A percentile compares a stretch with the other conserved stretches of the same genome.
phyloP scores from a whole-genome alignment of 2,888 invertebrate genomes.

The Archaeoteleia sp. region DNA sequence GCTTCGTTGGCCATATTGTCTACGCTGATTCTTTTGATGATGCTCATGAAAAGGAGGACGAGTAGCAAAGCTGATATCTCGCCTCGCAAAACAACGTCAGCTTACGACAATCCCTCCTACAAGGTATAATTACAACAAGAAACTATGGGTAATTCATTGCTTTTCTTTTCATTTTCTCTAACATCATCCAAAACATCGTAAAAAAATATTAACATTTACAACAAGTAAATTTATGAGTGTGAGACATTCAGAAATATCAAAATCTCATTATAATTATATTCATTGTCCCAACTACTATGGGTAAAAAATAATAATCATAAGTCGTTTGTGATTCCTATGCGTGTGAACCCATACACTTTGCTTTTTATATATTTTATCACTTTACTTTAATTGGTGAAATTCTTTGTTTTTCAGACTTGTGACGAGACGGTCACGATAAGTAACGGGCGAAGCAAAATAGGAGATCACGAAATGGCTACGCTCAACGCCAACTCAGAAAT shows the following conservation, averaged over 20 bases:
- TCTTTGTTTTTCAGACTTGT: conserved; percentile 69
- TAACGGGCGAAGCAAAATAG: conserved; percentile 65
- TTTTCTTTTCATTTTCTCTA: conserved; percentile 50
- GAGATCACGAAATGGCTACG: conserved; percentile 69
- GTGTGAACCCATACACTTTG: too few relatives aligned
- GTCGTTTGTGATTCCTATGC: too few relatives aligned
- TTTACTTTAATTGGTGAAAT: not conserved
- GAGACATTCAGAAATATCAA: too few relatives aligned
- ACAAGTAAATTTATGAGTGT: too few relatives aligned
- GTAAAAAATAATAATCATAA: too few relatives aligned
- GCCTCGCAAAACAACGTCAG: conserved; percentile 89
- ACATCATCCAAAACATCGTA: too few relatives aligned
- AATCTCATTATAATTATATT: too few relatives aligned
- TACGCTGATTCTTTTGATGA: conserved; percentile 85
- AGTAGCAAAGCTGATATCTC: conserved; percentile 86
- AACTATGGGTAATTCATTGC: conserved; percentile 85
- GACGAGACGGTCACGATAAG: conserved; percentile 66
- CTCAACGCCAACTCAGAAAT: conserved; percentile 62
- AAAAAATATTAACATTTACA: too few relatives aligned
- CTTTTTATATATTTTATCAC: too few relatives aligned
- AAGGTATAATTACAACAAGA: conserved; percentile 95
- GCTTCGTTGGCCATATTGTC: conserved; percentile 90
- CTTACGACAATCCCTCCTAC: conserved; percentile 95
- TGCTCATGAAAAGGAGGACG: conserved; percentile 84
- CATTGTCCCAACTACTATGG: too few relatives aligned